Percentiles rank a stretch among this genome's conserved stretches.
phyloP scores from a whole-genome alignment of 2,797 vertebrate species.

The Sciurus carolinensis region DNA sequence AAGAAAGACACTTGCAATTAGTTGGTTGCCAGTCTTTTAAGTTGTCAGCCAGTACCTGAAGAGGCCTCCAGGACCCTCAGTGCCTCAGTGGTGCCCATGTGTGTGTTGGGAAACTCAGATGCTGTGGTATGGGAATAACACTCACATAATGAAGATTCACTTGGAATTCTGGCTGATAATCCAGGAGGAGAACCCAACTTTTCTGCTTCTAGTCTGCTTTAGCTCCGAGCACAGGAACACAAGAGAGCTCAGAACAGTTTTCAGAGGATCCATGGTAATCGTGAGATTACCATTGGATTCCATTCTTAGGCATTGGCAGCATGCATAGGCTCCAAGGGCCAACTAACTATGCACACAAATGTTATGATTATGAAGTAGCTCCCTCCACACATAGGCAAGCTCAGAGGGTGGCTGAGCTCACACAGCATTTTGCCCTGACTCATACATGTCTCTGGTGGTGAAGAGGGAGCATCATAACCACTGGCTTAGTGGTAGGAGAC shows the following conservation, averaged over 20 bases:
- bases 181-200: background rate
- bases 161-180: background rate
- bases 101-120: background rate
- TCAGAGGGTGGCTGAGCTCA: conserved; percentile 59
- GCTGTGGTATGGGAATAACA: rapidly evolving
- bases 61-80: background rate
- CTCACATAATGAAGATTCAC: background rate
- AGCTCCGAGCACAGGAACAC: background rate
- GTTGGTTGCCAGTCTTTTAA: background rate
- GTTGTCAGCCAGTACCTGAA: background rate
- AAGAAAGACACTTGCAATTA: background rate
- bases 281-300: background rate
- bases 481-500: conserved; percentile 63
- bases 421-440: background rate
- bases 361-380: background rate
- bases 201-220: background rate
- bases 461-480: background rate
- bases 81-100: background rate
- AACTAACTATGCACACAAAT: background rate
- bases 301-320: background rate
- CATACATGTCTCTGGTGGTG: background rate
- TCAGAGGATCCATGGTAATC: rapidly evolving
- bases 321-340: background rate
- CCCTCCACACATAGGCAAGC: background rate
- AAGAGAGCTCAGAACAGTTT: background rate